Base-by-base conservation (phyloP, 2,113 vertebrate species). In the Sclerurus mexicanus region DNA sequence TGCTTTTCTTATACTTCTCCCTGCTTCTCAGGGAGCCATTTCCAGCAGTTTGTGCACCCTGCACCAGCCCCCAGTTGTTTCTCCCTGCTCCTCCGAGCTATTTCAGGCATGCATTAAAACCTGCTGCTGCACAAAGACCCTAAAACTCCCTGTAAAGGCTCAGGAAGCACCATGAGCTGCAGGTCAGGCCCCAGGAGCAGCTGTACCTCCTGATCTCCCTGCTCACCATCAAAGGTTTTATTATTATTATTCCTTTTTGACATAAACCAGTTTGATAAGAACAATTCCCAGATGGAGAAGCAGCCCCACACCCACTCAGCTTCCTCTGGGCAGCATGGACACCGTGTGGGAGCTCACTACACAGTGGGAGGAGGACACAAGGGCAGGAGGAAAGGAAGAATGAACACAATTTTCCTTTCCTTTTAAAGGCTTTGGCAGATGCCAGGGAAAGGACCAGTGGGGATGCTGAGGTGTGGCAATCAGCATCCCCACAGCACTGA, bases 351-450 rank as follows among this genome's bases (percentile, higher is more conserved):
- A 76, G 44, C 71, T 87, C 72, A 7, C 10, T 1, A 6, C 52
- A 20, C 9, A 1, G 72, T 8, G 3, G 85, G 89, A 83, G 84
- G 28, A 39, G 91, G 88, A 91, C 91, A 75, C 25, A 3, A 66
- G 85, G 76, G 75, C 67, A 73, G 46, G 74, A 24, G 12, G 76
- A 92, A 62, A 92, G 82, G 95, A 91, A 93, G 76, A 95, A 87
- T 30, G 66, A 93, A 12, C 73, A 67, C 33, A 31, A 15, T 82
- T 93, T 95, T 95, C 95, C 90, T 93, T 93, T 92, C 72, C 55
- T 87, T 94, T 95, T 21, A 60, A 77, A 95, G 30, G 72, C 30
- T 90, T 84, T 55, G 56, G 79, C 42, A 87, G 76, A 67, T 1
- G 13, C 39, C 49, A 87, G 30, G 0, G 0, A 89, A 87, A 77